Evolutionary conservation across 2,797 vertebrate genomes (phyloP).

Genomic region (Poeciliopsis turneri): DNA sequence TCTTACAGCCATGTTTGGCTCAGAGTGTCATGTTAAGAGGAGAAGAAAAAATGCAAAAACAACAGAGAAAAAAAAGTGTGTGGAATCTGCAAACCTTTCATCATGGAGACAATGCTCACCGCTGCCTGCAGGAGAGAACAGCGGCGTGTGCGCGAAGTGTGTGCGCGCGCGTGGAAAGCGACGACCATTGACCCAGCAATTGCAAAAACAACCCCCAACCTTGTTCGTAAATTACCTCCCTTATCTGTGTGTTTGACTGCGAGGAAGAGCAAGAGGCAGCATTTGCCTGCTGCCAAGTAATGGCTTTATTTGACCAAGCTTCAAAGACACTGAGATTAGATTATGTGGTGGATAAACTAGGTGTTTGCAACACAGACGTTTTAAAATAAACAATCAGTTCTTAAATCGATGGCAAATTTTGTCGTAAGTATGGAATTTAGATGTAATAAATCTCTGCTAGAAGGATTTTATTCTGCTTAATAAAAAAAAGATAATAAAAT

Average conservation of each 20-base stretch:
- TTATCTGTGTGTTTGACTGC: slow-evolving; percentile 63
- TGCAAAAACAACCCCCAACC: slow-evolving; percentile 68
- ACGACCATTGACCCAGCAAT: slow-evolving; percentile 67
- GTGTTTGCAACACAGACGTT: not conserved
- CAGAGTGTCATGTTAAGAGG: slow-evolving; percentile 33
- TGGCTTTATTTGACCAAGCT: slow-evolving; percentile 52
- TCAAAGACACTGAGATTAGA: slow-evolving; percentile 50
- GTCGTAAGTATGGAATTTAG: not conserved
- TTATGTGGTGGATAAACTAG: slow-evolving; percentile 27
- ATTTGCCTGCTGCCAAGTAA: slow-evolving; percentile 50
- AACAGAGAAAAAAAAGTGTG: slow-evolving; percentile 54
- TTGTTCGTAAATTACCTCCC: slow-evolving; percentile 53
- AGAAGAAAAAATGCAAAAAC: slow-evolving; percentile 24
- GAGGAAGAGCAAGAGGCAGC: slow-evolving; percentile 26
- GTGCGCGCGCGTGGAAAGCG: slow-evolving; percentile 37
- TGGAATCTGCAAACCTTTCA: slow-evolving; percentile 73
- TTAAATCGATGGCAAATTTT: not conserved
- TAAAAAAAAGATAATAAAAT: not conserved
- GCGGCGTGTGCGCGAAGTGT: not conserved
- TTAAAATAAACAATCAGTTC: not conserved
- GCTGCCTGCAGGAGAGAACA: slow-evolving; percentile 34
- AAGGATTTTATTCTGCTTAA: not conserved
- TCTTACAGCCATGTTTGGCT: slow-evolving; percentile 3
- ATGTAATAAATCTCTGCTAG: not conserved
- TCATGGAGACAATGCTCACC: slow-evolving; percentile 52